Evolutionary conservation across 2,888 invertebrate genomes (phyloP), one percentile per base, ranked within the genome.

Genomic region (Atethmia centrago): DNA sequence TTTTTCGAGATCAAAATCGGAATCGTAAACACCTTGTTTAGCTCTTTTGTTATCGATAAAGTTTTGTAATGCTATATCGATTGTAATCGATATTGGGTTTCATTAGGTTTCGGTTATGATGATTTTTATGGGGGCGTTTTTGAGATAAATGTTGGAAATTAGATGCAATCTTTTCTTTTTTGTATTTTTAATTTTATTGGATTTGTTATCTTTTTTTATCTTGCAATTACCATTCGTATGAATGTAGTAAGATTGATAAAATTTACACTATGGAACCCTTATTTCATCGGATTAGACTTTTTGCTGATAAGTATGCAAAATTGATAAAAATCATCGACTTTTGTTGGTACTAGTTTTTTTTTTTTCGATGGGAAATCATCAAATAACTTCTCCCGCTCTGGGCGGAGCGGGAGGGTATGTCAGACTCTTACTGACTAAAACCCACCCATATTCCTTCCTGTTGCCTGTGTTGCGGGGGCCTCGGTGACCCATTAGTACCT

Each of bases 21-120:
- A 87, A 91, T 94, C 94, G 95, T 96, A 95, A 96, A 96, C 96
- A 96, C 95, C 95, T 95, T 96, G 96, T 96, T 94, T 92, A 92
- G 93, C 91, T 91, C 91, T 91, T 92, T 92, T 92, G 93, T 92
- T 90, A 87, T 86, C 87, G 91, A 90, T 91, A 89, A 88, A 85
- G 84, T 86, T 88, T 87, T 88, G 89, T 90, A 88, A 88, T 87
- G 88, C 86, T 87, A 89, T 89, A 90, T 89, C 85, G 90, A 88
- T 89, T 89, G 88, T 87, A 88, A 91, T 88, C 87, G 82, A 86
- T 83, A 85, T 74, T 77, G 72, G 71, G 82, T 83, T 84, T 87
- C 84, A 85, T 81, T 82, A 72, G 77, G 74, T 77, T 77, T 74
- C 74, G 69, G 84, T 82, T 80, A 85, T 85, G 71, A 85, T 85